A percentile compares a stretch with the other conserved stretches of the same genome.
Evolutionary conservation across 1,140 invertebrate genomes (phyloP).

Genomic region (Tachypleus tridentatus): DNA sequence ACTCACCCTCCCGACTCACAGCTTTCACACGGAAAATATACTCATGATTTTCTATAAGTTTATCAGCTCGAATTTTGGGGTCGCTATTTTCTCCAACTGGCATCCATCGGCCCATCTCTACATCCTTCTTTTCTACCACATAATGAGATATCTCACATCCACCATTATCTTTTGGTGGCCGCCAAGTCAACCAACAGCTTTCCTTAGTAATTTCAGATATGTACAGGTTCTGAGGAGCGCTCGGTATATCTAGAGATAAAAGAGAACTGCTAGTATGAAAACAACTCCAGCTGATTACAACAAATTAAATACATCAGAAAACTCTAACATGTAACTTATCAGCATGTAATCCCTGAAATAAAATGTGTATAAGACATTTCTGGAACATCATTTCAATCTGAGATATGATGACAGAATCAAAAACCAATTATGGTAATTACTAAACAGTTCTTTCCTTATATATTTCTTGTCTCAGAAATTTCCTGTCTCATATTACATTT

Average conservation of each 20-base stretch:
- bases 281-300: too few relatives aligned
- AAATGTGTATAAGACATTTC: too few relatives aligned
- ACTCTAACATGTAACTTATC: too few relatives aligned
- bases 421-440: too few relatives aligned
- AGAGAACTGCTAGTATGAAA: too few relatives aligned
- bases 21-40: conserved; percentile 98
- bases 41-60: conserved; percentile 90
- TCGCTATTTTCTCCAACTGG: conserved; percentile 80
- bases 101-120: conserved; percentile 85
- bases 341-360: too few relatives aligned
- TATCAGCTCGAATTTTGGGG: conserved; percentile 80
- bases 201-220: conserved; percentile 71
- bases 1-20: conserved; percentile 95
- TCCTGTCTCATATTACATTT: too few relatives aligned
- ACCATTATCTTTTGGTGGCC: conserved; percentile 81
- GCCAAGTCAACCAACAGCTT: conserved; percentile 68
- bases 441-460: too few relatives aligned
- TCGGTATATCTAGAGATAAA: conserved; percentile 37
- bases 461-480: too few relatives aligned
- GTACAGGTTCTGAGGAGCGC: conserved; percentile 71
- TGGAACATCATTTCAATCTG: too few relatives aligned
- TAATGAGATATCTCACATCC: conserved; percentile 84
- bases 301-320: too few relatives aligned
- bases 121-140: conserved; percentile 90
- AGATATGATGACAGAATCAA: too few relatives aligned